Evolutionary conservation across 2,113 vertebrate genomes (phyloP), one percentile per base, ranked within the genome.

Genomic region (Lagenorhynchus albirostris): DNA sequence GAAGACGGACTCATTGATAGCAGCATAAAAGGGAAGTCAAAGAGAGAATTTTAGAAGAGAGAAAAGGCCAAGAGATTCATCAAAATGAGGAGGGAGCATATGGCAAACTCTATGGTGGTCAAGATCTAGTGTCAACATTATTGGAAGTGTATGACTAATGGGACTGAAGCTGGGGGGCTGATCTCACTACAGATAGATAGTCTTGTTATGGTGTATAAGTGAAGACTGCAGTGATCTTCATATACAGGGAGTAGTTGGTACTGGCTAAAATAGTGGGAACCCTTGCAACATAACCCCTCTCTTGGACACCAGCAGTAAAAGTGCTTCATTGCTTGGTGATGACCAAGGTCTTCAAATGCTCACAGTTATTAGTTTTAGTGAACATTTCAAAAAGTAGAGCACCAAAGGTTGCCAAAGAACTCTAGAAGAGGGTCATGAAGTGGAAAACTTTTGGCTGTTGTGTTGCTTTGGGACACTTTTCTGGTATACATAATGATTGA

Each of bases 241-340:
- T 26, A 7, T 3, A 2, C 2, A 26, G 8, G 58, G n/a, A 41
- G 8, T 11, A 4, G 6, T 8, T 25, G 41, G 31, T 5, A 8
- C 44, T 55, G 58, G 23, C 50, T 17, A 15, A 77, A 13, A 4
- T 0, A 23, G 15, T 36, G 20, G 44, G 26, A 36, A 31, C 21
- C 18, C 18, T 67, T 74, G n/a, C 60, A 20, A 60, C 21, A 6
- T 4, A 88, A n/a, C 4, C 47, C 58, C 29, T 77, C 11, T 82
- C 83, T 36, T 89, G 29, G n/a, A 36, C 41, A 41, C 8, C 36
- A 58, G 14, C 4, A 79, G 23, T 25, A 31, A 73, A 53, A 33
- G 38, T n/a, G 33, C 20, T 60, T 70, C n/a, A 7, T 33, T 76
- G n/a, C 31, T 55, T 50, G 15, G 2, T 23, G 33, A 88, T 67